Conservation (phyloP, 2,888 invertebrate genomes). For the Apodemia zela region DNA sequence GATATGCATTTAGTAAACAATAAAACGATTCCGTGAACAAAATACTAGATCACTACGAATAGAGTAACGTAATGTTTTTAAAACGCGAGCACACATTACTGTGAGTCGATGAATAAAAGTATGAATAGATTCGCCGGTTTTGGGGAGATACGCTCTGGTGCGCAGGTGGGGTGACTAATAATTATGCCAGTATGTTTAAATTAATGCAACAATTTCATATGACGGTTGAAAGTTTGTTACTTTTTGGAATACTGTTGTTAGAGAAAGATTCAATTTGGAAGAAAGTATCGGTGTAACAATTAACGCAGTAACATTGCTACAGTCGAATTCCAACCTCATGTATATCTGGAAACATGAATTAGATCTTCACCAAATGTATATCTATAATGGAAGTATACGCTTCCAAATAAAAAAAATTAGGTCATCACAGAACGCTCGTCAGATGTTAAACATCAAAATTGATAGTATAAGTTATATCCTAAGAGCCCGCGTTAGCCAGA, state of each 20-base stretch:
- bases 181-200: conserved; percentile 75
- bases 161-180: conserved; percentile 79
- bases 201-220: conserved; percentile 47
- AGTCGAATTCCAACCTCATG: too few species aligned
- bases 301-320: background rate
- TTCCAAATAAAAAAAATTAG: too few species aligned
- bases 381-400: too few species aligned
- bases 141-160: conserved; percentile 78
- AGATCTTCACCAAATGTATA: too few species aligned
- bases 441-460: too few species aligned
- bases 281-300: background rate
- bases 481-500: too few species aligned
- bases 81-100: conserved; percentile 41
- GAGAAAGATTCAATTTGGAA: background rate
- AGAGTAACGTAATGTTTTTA: conserved; percentile 35
- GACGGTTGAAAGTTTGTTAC: conserved; percentile 7
- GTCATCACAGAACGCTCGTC: too few species aligned
- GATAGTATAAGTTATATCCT: too few species aligned
- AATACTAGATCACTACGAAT: conserved; percentile 29
- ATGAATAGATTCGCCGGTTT: conserved; percentile 75
- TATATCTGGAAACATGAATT: background rate
- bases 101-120: conserved; percentile 60
- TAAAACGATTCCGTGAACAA: conserved; percentile 21
- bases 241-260: background rate
- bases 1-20: conserved; percentile 48